phyloP scores from a whole-genome alignment of 2,888 invertebrate species.

The Tipula helvola region DNA sequence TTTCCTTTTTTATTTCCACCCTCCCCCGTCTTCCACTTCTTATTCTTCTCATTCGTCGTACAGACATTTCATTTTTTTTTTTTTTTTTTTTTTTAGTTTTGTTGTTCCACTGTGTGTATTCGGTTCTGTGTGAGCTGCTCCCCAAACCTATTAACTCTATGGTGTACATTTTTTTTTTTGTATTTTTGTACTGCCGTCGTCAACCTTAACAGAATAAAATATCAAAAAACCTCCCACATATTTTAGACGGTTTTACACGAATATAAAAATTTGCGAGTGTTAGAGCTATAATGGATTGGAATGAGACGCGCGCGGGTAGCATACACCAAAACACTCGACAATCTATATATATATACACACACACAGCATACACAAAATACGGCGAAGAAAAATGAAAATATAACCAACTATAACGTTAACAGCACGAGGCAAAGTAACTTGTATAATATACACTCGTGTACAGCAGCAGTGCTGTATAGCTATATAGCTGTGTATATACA shows the following conservation, averaged over 20 bases:
- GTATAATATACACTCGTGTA: neutral
- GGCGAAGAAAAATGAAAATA: neutral
- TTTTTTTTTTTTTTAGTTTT: neutral
- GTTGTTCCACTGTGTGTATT: neutral
- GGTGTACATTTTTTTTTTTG: neutral
- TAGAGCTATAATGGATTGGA: neutral
- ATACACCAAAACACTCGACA: neutral
- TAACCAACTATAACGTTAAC: neutral
- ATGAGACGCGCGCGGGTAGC: neutral
- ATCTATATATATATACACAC: neutral
- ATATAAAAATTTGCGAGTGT: neutral
- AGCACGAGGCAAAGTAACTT: neutral
- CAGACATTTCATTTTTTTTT: neutral
- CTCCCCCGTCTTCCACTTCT: neutral
- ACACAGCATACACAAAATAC: neutral
- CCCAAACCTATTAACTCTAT: neutral
- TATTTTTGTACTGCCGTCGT: neutral
- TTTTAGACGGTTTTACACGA: neutral
- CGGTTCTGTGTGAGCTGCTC: neutral
- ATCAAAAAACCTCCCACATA: neutral
- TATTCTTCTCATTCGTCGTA: neutral
- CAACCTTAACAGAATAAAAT: neutral
- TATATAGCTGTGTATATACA: neutral
- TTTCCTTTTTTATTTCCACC: neutral
- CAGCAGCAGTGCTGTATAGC: neutral